A percentile compares a stretch with the other conserved stretches of the same genome.
Evolutionary conservation across 1,140 invertebrate species (phyloP).

Genomic region (Bactericera cockerelli): DNA sequence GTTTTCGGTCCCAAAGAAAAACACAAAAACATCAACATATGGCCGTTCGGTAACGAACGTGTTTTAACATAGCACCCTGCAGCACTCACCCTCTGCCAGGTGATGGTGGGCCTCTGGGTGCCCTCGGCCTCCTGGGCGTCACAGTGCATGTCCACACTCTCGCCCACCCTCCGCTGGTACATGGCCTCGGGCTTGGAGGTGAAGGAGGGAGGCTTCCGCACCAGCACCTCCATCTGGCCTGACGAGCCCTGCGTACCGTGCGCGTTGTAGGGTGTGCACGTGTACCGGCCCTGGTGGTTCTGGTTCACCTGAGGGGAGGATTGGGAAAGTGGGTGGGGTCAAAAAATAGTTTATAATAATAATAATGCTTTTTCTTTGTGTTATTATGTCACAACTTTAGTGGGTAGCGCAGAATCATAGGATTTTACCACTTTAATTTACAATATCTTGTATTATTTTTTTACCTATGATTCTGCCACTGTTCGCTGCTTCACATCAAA

Average conservation of each 20-base stretch:
- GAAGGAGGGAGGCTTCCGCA: constrained; percentile 76
- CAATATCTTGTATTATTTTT: too few relatives aligned
- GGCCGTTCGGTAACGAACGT: too few relatives aligned
- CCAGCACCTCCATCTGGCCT: constrained; percentile 87
- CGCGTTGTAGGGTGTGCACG: constrained; percentile 87
- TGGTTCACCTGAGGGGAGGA: constrained; percentile 51
- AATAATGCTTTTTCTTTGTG: too few relatives aligned
- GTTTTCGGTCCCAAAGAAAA: too few relatives aligned
- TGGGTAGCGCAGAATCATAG: too few relatives aligned
- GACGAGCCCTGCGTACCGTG: constrained; percentile 86
- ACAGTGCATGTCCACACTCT: constrained; percentile 84
- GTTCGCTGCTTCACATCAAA: too few relatives aligned
- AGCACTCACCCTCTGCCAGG: constrained; percentile 69
- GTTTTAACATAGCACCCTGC: too few relatives aligned
- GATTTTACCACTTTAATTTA: too few relatives aligned
- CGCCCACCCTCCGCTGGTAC: constrained; percentile 75
- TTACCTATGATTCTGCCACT: too few relatives aligned
- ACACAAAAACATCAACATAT: too few relatives aligned
- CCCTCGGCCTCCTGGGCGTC: constrained; percentile 78
- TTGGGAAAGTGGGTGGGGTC: too few relatives aligned
- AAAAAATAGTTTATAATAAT: constrained; percentile 2
- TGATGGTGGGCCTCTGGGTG: constrained; percentile 73
- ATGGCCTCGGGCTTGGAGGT: constrained; percentile 66
- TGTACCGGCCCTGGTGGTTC: constrained; percentile 76
- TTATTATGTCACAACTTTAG: too few relatives aligned